Evolutionary conservation across 2,797 vertebrate genomes (phyloP), one percentile per base, ranked within the genome.

Genomic region (Neostethus bicornis): DNA sequence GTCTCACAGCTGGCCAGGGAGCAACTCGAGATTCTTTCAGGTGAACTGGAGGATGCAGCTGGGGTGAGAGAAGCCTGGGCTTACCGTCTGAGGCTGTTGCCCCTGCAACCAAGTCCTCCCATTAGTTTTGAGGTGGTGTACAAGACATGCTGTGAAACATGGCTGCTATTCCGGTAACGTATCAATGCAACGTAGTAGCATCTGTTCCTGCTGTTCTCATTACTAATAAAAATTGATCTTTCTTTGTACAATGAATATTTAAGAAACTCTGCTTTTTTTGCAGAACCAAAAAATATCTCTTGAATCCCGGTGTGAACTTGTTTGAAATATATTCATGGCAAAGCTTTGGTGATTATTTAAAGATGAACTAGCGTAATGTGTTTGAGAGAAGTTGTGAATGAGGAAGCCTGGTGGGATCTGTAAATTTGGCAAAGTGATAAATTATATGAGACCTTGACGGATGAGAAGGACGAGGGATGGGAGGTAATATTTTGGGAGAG

Each of bases 401-500:
- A 63, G 39, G 54, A 41, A 0, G 42, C 35, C 70, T 76, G 58
- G 54, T 70, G 78, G 69, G 79, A 63, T 82, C 50, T 53, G 69
- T 77, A 76, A 86, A 84, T 86, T 67, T 66, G 76, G 70, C 74
- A 80, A 85, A 79, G 84, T 83, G 34, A 67, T 85, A 81, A 87
- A 87, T 56, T 67, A 60, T 76, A 75, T 41, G 70, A 69, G 78
- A 72, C 54, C 52, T 34, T 86, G 87, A 87, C 81, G 70, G 83
- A 90, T 87, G 75, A 53, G 42, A 41, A 21, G 61, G 54, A 79
- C 66, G 61, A 77, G 43, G 42, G 62, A 79, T 70, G 68, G 70
- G 65, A 55, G 63, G 79, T 84, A 79, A 81, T 87, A 82, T 89
- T 86, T 88, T 77, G 74, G 76, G 77, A 85, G 79, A 71, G 69